Conservation (phyloP, 2,888 invertebrate species). For the Conus canariensis region DNA sequence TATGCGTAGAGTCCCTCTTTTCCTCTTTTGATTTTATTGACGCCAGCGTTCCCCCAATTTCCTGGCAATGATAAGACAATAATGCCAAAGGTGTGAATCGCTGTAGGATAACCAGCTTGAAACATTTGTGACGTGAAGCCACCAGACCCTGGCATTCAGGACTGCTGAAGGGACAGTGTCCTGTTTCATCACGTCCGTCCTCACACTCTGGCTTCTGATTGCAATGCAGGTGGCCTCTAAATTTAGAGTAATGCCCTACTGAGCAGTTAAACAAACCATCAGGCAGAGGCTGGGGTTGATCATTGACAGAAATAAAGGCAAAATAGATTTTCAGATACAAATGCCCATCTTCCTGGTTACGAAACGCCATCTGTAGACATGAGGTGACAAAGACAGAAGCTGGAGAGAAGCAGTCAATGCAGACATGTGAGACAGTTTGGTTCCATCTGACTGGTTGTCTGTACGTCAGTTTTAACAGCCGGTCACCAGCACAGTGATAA, state of each 20-base stretch:
- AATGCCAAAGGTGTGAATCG: no score
- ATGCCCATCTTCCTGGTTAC: no score
- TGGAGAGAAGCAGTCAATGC: no score
- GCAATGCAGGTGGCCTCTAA: background rate
- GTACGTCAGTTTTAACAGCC: no score
- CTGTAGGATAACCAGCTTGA: background rate
- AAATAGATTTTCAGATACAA: background rate
- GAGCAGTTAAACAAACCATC: background rate
- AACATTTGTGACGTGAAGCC: constrained; percentile 11
- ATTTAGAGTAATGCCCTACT: background rate
- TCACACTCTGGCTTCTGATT: constrained; percentile 17
- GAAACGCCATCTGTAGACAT: no score
- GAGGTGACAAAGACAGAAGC: no score
- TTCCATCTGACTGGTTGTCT: no score
- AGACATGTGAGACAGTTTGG: no score
- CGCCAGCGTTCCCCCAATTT: no score
- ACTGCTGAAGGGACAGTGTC: constrained; percentile 12
- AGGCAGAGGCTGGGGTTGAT: background rate
- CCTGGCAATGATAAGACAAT: background rate
- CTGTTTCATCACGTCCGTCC: constrained; percentile 14
- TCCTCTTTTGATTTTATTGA: no score
- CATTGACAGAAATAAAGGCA: background rate
- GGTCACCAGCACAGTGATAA: no score
- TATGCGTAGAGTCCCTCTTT: background rate
- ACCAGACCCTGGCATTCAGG: background rate